Conservation (phyloP, 2,113 vertebrate genomes). For the Pelecanus crispus region DNA sequence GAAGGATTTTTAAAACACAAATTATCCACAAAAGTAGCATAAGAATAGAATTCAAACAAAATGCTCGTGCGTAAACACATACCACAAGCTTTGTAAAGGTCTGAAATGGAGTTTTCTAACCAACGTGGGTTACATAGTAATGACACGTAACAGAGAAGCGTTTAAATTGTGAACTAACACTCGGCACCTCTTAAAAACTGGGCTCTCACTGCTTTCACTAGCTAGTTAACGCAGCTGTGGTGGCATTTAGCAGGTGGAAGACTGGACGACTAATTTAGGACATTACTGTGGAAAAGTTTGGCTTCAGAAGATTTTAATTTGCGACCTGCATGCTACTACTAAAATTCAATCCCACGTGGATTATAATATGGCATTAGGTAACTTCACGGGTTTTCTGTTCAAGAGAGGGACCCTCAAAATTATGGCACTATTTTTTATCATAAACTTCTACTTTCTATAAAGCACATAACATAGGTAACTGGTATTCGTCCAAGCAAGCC, state of each 20-base stretch:
- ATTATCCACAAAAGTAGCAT: background rate
- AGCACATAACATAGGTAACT: accelerated
- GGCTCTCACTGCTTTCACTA: background rate
- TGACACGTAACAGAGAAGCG: background rate
- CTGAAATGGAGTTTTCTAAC: background rate
- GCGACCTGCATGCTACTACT: background rate
- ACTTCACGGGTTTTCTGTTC: background rate
- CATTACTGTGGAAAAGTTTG: background rate
- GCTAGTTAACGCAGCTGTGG: background rate
- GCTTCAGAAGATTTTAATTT: background rate
- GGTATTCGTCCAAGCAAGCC: background rate
- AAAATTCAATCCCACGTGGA: accelerated
- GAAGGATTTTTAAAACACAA: background rate
- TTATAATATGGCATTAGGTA: background rate
- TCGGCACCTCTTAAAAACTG: background rate
- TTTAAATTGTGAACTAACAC: background rate
- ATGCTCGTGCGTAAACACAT: background rate
- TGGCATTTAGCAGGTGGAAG: background rate
- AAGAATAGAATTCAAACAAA: background rate
- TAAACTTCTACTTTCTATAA: too few species aligned
- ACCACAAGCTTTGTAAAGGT: background rate
- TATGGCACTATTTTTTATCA: background rate
- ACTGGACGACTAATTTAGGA: background rate
- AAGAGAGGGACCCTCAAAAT: background rate
- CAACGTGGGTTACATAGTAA: accelerated